These are phyloP conservation scores for Emydocephalus ijimae DNA, from an alignment of 2,113 vertebrate species.

Conservation along the genomic window DNA sequence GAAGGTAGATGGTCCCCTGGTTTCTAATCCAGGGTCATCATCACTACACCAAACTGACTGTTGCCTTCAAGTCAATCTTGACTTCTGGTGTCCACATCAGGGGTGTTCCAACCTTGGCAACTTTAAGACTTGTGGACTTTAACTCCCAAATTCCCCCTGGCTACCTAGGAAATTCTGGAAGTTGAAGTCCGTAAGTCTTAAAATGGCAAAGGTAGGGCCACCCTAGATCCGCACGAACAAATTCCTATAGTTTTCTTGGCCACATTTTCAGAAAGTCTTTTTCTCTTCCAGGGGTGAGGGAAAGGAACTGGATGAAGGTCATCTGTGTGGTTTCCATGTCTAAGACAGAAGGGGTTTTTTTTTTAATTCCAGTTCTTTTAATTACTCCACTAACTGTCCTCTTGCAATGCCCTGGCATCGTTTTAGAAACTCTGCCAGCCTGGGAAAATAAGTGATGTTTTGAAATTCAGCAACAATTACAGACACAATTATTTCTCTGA, in stretches of 20 bases:
- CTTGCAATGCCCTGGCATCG: neutral
- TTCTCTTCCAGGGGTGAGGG: neutral
- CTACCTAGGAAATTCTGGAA: neutral
- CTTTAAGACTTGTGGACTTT: neutral
- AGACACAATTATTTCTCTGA: neutral
- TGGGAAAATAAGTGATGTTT: neutral
- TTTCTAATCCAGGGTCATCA: neutral
- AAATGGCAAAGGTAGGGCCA: neutral
- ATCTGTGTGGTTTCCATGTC: neutral
- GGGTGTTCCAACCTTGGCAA: neutral
- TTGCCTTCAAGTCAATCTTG: neutral
- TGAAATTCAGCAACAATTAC: neutral
- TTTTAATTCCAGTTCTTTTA: neutral
- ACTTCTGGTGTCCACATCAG: neutral
- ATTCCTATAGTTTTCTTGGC: neutral
- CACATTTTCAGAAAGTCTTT: neutral
- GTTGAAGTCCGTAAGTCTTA: neutral
- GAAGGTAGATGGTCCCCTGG: neutral
- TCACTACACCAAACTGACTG: neutral
- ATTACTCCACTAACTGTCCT: neutral
- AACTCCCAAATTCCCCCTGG: neutral
- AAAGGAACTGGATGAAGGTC: neutral
- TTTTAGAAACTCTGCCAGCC: neutral
- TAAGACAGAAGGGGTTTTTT: neutral
- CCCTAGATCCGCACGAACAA: neutral